Conservation (phyloP, 2,888 invertebrate genomes). For the Bimastos eiseni region DNA sequence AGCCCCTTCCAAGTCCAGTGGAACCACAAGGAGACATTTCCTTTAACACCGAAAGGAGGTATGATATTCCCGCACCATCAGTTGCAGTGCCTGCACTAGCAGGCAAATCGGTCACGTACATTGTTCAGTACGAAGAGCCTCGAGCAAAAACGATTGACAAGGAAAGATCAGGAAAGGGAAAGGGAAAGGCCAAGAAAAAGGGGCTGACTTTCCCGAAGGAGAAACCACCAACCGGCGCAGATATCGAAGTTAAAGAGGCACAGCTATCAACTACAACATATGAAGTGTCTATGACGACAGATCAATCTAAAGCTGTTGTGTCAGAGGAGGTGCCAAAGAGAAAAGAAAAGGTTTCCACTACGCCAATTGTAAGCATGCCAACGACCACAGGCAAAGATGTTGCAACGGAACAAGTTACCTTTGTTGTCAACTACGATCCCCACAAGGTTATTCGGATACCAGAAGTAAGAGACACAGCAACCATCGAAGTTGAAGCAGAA, state of each 20-base stretch:
- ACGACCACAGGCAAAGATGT: neutral
- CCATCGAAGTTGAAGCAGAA: neutral
- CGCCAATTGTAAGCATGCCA: neutral
- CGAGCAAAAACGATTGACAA: neutral
- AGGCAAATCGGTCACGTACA: constrained; percentile 1
- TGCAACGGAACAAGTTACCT: neutral
- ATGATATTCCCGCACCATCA: neutral
- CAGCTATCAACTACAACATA: neutral
- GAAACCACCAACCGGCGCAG: neutral
- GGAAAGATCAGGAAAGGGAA: neutral
- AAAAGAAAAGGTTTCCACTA: neutral
- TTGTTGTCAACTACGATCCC: neutral
- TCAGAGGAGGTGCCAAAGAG: neutral
- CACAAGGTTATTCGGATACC: neutral
- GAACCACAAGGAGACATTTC: neutral
- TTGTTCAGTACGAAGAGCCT: neutral
- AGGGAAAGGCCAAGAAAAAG: neutral
- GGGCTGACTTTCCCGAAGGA: neutral
- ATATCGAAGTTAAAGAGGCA: neutral
- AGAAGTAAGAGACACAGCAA: neutral
- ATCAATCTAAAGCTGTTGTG: neutral
- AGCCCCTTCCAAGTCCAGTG: neutral
- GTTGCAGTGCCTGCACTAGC: neutral
- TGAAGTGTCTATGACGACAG: neutral
- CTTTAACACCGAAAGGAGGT: neutral